A percentile compares a stretch with the other conserved stretches of the same genome.
Conservation (phyloP, 2,113 vertebrate genomes). For the Crotophaga sulcirostris region DNA sequence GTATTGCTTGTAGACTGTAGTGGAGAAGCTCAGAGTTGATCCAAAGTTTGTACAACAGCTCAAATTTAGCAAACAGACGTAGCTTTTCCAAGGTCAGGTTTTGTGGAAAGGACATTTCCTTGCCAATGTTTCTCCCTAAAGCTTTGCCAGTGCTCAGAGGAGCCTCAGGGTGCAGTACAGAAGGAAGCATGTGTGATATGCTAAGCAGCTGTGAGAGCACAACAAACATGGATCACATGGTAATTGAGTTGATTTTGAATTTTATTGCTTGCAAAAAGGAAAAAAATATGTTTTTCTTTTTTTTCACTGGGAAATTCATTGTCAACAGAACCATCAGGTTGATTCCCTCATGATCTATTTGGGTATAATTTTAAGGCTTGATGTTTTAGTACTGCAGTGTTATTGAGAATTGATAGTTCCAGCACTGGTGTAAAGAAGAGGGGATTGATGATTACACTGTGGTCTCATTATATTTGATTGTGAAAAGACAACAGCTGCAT, state of each 20-base stretch:
- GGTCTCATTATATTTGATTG: background rate
- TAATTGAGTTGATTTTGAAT: background rate
- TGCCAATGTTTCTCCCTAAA: background rate
- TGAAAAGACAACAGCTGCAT: background rate
- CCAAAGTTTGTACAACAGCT: background rate
- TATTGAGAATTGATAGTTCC: background rate
- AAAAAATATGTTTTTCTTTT: background rate
- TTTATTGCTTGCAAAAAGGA: background rate
- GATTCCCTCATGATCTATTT: background rate
- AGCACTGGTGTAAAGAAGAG: background rate
- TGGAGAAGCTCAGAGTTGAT: background rate
- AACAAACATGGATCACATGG: background rate
- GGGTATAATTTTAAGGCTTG: background rate
- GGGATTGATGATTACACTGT: background rate
- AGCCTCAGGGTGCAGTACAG: background rate
- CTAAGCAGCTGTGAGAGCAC: background rate
- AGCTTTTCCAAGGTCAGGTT: background rate
- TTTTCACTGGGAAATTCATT: background rate
- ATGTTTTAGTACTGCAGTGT: background rate
- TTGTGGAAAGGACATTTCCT: background rate
- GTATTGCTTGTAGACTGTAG: background rate
- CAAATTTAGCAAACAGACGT: background rate
- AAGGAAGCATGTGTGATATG: background rate
- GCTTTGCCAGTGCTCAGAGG: background rate
- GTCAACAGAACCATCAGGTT: background rate